Evolutionary conservation across 2,113 vertebrate genomes (phyloP).

Genomic region (Axis porcinus): DNA sequence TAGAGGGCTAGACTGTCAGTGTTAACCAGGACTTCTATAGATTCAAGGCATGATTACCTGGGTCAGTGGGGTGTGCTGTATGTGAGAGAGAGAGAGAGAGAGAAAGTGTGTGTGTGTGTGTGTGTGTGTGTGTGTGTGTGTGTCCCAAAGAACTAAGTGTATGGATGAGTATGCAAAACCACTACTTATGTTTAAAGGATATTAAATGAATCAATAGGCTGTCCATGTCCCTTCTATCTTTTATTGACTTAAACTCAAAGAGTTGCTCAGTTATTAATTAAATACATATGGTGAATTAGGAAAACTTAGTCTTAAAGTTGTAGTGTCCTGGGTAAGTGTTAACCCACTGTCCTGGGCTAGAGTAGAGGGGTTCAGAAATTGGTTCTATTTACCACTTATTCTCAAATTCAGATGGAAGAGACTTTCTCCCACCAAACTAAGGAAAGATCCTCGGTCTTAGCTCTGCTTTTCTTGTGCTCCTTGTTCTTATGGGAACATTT

Average conservation of each 20-base stretch:
- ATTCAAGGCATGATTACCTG: not conserved
- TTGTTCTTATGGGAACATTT: not conserved
- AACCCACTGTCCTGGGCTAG: not conserved
- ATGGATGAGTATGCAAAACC: not conserved
- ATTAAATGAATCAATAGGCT: not conserved
- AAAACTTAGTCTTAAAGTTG: not conserved
- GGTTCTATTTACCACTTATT: not conserved
- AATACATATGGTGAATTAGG: not conserved
- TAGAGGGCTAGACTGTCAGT: not conserved
- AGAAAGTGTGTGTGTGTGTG: not conserved
- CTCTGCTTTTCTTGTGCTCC: not conserved
- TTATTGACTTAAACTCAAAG: not conserved
- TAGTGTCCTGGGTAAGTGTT: not conserved
- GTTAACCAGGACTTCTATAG: not conserved
- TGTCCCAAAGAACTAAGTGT: not conserved
- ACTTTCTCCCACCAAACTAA: not conserved
- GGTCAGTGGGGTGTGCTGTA: accelerated
- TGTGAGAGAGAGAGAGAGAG: too few relatives aligned
- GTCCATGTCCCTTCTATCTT: not conserved
- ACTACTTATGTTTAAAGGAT: not conserved
- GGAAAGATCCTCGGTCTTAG: not conserved
- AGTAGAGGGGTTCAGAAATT: not conserved
- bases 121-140: not conserved
- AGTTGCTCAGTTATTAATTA: not conserved
- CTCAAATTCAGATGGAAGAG: not conserved